Evolutionary conservation across 2,113 vertebrate species (phyloP).

Genomic region (Centrocercus urophasianus): DNA sequence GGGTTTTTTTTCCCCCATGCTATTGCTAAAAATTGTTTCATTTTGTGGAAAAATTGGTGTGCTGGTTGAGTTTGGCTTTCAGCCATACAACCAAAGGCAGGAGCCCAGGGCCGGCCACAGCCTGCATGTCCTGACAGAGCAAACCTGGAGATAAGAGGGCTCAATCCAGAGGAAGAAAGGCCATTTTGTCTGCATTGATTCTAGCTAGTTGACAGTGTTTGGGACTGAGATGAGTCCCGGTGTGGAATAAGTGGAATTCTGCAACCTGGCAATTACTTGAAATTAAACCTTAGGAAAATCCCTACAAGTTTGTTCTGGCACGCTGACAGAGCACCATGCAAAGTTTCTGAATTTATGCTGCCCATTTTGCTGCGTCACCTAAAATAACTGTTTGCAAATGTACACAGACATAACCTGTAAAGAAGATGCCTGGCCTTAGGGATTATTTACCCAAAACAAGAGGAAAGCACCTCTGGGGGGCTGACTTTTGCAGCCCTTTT

Average conservation of each 20-base stretch:
- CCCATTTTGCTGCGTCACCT: not conserved
- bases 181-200: not conserved
- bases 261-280: not conserved
- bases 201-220: not conserved
- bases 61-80: not conserved
- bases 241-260: slow-evolving; percentile 12
- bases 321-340: not conserved
- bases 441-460: not conserved
- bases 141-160: not conserved
- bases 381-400: not conserved
- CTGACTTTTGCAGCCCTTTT: not conserved
- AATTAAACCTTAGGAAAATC: slow-evolving; percentile 33
- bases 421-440: not conserved
- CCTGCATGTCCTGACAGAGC: not conserved
- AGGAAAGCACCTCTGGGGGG: not conserved
- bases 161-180: not conserved
- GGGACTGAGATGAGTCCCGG: not conserved
- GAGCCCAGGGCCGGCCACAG: not conserved
- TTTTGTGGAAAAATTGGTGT: not conserved
- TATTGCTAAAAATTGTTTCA: not conserved
- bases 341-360: not conserved
- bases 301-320: not conserved
- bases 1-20: not conserved
- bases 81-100: not conserved
- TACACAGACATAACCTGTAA: not conserved